Evolutionary conservation across 2,797 vertebrate species (phyloP).

Genomic region (Heteromormyrus szaboi): DNA sequence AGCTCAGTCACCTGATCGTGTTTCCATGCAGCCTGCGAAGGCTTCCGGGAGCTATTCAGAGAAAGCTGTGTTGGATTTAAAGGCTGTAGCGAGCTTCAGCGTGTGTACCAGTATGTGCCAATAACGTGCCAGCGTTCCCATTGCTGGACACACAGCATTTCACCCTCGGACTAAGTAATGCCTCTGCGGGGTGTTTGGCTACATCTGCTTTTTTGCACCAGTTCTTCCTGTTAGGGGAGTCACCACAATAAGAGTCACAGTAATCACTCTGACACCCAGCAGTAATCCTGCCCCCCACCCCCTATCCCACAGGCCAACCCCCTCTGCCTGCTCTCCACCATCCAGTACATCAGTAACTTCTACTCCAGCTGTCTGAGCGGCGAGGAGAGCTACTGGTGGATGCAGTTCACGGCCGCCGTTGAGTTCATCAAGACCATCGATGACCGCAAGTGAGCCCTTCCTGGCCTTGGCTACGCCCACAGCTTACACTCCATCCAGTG

Average conservation of each 20-base stretch:
- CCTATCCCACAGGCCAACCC: constrained; percentile 82
- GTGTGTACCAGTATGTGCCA: neutral
- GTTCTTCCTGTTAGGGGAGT: neutral
- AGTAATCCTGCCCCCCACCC: constrained; percentile 48
- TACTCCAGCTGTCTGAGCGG: constrained; percentile 90
- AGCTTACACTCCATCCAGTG: neutral
- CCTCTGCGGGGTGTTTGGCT: neutral
- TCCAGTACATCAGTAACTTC: constrained; percentile 99
- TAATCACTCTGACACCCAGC: constrained; percentile 34
- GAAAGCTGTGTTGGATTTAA: neutral
- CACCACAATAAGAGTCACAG: neutral
- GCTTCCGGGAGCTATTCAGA: neutral
- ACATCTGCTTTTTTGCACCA: neutral
- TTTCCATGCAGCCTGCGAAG: neutral
- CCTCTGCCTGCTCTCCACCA: constrained; percentile 94
- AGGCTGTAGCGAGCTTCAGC: neutral
- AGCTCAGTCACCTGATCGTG: neutral
- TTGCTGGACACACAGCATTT: neutral
- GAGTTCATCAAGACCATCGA: constrained; percentile 99
- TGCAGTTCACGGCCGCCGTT: constrained; percentile 98
- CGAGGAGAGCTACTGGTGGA: constrained; percentile 99
- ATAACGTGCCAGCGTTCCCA: neutral
- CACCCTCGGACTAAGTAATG: neutral
- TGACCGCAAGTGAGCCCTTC: constrained; percentile 81
- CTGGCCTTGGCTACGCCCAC: neutral